These are phyloP conservation scores for Drosophila lutescens DNA, from an alignment of 2,888 invertebrate genomes.

Conservation along the genomic window DNA sequence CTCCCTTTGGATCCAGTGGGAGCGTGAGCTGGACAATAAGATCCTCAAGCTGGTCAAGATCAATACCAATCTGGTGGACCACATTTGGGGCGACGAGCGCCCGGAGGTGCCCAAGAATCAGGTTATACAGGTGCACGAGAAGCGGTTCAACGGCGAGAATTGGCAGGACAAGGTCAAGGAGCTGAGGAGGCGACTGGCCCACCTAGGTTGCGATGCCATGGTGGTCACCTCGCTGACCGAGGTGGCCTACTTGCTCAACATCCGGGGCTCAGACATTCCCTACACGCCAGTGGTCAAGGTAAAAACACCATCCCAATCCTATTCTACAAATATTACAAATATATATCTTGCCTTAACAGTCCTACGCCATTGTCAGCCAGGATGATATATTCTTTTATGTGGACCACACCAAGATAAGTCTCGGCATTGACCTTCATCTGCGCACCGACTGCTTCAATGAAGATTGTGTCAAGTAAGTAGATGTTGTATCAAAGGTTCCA, in stretches of 20 bases:
- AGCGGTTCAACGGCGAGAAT: slow-evolving; percentile 87
- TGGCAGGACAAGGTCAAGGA: slow-evolving; percentile 91
- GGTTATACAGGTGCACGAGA: slow-evolving; percentile 85
- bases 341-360: slow-evolving; percentile 84
- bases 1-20: slow-evolving; percentile 88
- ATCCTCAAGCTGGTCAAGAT: slow-evolving; percentile 77
- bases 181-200: slow-evolving; percentile 87
- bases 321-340: no score
- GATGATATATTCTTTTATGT: slow-evolving; percentile 89
- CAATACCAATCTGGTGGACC: slow-evolving; percentile 89
- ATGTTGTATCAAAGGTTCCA: background rate
- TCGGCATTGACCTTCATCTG: slow-evolving; percentile 85
- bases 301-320: no score
- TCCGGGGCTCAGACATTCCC: slow-evolving; percentile 93
- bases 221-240: slow-evolving; percentile 94
- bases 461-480: slow-evolving; percentile 87
- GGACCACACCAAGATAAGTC: slow-evolving; percentile 87
- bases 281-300: slow-evolving; percentile 91
- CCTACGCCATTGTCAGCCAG: slow-evolving; percentile 89
- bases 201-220: slow-evolving; percentile 89
- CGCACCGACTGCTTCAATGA: slow-evolving; percentile 87
- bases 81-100: slow-evolving; percentile 89
- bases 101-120: slow-evolving; percentile 85
- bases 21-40: slow-evolving; percentile 84
- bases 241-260: slow-evolving; percentile 94